Evolutionary conservation across 2,888 invertebrate genomes (phyloP), one percentile per base, ranked within the genome.

Genomic region (Mactromeris polynyma): DNA sequence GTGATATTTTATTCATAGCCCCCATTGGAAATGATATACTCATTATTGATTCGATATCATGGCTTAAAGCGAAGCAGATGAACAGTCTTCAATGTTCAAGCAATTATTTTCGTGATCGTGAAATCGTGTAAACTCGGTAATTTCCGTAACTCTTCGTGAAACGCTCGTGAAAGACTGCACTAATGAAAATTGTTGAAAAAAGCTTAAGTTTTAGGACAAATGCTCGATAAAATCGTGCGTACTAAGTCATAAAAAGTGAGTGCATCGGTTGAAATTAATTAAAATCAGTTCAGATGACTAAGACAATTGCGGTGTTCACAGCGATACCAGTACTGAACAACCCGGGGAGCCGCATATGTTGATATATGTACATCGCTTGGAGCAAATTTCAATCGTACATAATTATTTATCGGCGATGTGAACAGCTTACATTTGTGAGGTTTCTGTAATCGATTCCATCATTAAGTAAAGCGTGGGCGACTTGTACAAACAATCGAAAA

Each of bases 41-140:
- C 73, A 73, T 58, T 58, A 73, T 33, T 69, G 69, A 73, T 73
- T 73, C 9, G 73, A 73, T n/a, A 33, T 69, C 31, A n/a, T n/a
- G n/a, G n/a, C n/a, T 69, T 9, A 33, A 14, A 64, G 26, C 26
- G 26, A n/a, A 26, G 26, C 6, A 64, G 26, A 64, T 64, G 9
- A 26, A 64, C 9, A 26, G 9, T n/a, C n/a, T 64, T 26, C 58
- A n/a, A 26, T 64, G 58, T 26, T 64, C 9, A n/a, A n/a, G 58
- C 11, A n/a, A 64, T 26, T 64, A 26, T n/a, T n/a, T 11, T 26
- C 58, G 26, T 19, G 51, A 51, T 17, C 19, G 19, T 51, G 51
- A 51, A 51, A 19, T 51, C 58, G 26, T n/a, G 58, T n/a, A 26
- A 64, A 64, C 26, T 7, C 58, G 58, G 58, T 26, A 64, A 64